phyloP scores from a whole-genome alignment of 1,140 invertebrate genomes.

The Apolygus lucorum region DNA sequence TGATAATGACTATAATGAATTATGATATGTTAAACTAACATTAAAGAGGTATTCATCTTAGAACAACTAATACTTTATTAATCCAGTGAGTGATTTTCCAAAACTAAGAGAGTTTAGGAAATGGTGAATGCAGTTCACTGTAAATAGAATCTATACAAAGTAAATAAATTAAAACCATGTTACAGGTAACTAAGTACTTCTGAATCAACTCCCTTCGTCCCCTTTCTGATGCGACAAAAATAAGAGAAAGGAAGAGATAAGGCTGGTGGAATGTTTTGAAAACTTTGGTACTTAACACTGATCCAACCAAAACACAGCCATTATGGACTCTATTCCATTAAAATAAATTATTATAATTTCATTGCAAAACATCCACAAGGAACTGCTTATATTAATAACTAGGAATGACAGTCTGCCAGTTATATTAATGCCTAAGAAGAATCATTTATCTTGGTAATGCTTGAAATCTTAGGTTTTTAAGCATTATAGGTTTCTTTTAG shows the following conservation, averaged over 20 bases:
- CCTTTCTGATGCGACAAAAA: neutral
- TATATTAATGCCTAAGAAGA: constrained; percentile 1
- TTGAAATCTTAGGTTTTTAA: neutral
- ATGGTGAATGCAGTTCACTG: neutral
- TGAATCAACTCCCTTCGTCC: neutral
- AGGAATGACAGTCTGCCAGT: constrained; percentile 24
- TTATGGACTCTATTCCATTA: constrained; percentile 19
- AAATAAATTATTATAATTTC: constrained; percentile 15
- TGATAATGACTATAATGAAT: neutral
- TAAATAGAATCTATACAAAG: neutral
- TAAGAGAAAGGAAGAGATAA: neutral
- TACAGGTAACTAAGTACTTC: neutral
- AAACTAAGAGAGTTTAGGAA: neutral
- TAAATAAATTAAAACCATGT: neutral
- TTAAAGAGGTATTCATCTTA: neutral
- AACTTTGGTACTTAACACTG: constrained; percentile 26
- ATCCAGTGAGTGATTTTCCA: neutral
- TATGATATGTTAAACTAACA: neutral
- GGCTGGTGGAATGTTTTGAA: constrained; percentile 26
- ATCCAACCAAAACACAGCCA: constrained; percentile 29
- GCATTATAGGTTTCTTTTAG: neutral
- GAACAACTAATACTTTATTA: neutral
- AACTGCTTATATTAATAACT: constrained; percentile 23
- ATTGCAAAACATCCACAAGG: constrained; percentile 22
- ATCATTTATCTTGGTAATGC: neutral